phyloP scores from a whole-genome alignment of 2,113 vertebrate genomes.

The Zosterops borbonicus region DNA sequence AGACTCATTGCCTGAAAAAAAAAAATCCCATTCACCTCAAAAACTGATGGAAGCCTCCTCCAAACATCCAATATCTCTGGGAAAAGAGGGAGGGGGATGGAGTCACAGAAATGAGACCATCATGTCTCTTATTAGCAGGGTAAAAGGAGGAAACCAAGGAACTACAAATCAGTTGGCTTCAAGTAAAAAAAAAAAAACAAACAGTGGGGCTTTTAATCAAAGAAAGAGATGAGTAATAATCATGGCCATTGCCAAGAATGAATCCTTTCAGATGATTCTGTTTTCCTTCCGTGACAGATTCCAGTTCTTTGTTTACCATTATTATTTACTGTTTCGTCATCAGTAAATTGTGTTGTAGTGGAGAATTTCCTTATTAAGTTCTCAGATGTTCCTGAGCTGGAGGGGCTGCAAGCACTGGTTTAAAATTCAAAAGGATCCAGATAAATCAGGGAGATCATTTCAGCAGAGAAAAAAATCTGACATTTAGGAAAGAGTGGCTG shows the following conservation, averaged over 20 bases:
- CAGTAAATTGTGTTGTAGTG: not conserved
- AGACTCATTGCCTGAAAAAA: not conserved
- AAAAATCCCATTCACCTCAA: not conserved
- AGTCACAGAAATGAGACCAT: accelerated
- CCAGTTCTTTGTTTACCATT: not conserved
- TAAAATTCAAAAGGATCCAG: not conserved
- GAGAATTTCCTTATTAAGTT: not conserved
- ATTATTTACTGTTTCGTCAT: not conserved
- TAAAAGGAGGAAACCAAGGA: not conserved
- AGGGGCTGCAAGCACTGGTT: not conserved
- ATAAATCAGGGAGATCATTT: not conserved
- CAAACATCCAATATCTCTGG: not conserved
- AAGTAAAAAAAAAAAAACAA: not conserved
- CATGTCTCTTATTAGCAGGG: not conserved
- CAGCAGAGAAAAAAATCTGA: not conserved
- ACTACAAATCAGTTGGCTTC: not conserved
- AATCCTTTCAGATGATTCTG: slow-evolving; percentile 15
- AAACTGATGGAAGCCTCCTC: not conserved
- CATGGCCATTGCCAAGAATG: not conserved
- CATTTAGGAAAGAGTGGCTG: not conserved
- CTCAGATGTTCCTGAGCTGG: not conserved
- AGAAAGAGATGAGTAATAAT: slow-evolving; percentile 20
- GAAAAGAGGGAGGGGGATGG: too few relatives aligned
- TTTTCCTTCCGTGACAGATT: slow-evolving; percentile 18
- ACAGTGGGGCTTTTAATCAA: not conserved